Base-by-base conservation (phyloP, 2,797 vertebrate species). In the Pagetopsis macropterus region DNA sequence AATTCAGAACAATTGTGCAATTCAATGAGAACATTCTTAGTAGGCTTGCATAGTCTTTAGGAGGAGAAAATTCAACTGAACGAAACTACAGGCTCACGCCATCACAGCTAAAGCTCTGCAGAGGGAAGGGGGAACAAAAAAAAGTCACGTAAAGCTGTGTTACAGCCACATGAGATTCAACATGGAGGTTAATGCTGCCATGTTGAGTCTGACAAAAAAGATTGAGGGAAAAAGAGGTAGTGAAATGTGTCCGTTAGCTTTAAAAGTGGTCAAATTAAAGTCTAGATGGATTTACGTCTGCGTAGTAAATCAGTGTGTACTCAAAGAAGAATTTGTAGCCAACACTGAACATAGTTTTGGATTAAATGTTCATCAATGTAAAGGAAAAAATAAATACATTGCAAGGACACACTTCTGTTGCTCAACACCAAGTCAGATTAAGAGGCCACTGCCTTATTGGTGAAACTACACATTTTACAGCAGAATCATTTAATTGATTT, bases 401-500 rank as follows among this genome's bases (percentile, higher is more conserved):
- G 11, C 52, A n/a, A 21, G 37, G 41, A 52, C n/a, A 56, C 62
- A 19, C 51, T n/a, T 64, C 62, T 69, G 63, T 79, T 80, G 76
- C 80, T 72, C 71, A 83, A 81, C 60, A 51, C 51, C 31, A 16
- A 14, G 8, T 57, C 33, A 37, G 33, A 37, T 37, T 37, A 37
- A 1, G 71, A 83, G 67, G 14, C 70, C 57, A 46, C 65, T 65
- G 76, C 78, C 75, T 73, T 79, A 37, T 37, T 9, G 33, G 33
- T 37, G 65, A 84, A 84, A 83, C 78, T 71, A 83, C 27, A 69
- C 72, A 66, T 46, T 46, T 65, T 72, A 66, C 55, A 79, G 68
- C 60, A 50, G 45, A 67, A 27, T n/a, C 54, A 60, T 79, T 61
- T 50, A 72, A 33, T 56, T 70, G 19, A 60, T 78, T 57, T 55